phyloP scores from a whole-genome alignment of 1,140 invertebrate species.

The Drosophila paulistorum region DNA sequence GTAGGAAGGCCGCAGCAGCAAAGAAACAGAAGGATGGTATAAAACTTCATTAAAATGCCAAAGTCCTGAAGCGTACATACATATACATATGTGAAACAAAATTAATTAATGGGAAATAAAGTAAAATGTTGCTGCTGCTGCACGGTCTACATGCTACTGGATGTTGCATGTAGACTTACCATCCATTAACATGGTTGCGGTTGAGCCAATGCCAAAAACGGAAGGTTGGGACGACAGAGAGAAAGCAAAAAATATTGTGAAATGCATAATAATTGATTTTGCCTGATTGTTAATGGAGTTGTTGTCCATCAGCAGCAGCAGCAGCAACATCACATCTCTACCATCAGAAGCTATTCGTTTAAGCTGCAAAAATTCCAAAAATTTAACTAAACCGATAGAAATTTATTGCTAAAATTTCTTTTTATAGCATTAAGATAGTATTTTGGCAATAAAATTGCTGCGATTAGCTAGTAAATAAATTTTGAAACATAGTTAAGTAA shows the following conservation, averaged over 20 bases:
- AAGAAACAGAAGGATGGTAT: slow-evolving; percentile 25
- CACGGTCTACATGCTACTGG: slow-evolving; percentile 7
- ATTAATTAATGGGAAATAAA: slow-evolving; percentile 49
- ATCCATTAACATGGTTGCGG: slow-evolving; percentile 41
- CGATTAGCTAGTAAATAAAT: too few relatives aligned
- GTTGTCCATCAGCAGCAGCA: slow-evolving; percentile 28
- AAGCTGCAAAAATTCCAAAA: not conserved
- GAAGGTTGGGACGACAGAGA: not conserved
- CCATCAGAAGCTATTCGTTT: slow-evolving; percentile 9
- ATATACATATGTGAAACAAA: slow-evolving; percentile 45
- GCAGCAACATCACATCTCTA: not conserved
- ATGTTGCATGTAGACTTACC: slow-evolving; percentile 9
- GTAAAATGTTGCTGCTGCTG: slow-evolving; percentile 15
- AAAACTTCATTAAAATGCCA: slow-evolving; percentile 61
- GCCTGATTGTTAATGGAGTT: slow-evolving; percentile 63
- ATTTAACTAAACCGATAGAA: slow-evolving; percentile 1
- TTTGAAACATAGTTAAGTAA: too few relatives aligned
- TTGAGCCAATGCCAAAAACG: slow-evolving; percentile 39
- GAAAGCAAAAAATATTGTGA: slow-evolving; percentile 24
- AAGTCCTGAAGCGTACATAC: not conserved
- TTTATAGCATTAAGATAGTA: not conserved
- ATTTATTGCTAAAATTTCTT: not conserved
- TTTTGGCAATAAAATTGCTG: not conserved
- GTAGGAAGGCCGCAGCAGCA: not conserved
- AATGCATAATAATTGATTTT: slow-evolving; percentile 62